These are phyloP conservation scores for Anseranas semipalmata DNA, from an alignment of 2,113 vertebrate genomes.

Conservation along the genomic window DNA sequence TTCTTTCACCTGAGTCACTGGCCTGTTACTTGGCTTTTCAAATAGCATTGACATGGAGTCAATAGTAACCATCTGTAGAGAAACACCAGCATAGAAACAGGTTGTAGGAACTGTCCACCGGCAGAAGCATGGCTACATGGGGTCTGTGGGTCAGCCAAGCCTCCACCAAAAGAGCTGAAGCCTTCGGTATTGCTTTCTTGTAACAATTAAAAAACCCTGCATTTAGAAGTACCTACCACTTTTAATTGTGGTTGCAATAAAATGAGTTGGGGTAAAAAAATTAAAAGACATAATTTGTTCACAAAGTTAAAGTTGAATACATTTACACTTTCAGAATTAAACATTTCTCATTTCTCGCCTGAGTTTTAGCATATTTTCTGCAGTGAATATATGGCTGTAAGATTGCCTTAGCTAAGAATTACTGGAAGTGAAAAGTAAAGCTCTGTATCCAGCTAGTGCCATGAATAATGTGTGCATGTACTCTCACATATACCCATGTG, in stretches of 20 bases:
- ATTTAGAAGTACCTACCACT: not conserved
- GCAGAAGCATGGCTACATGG: not conserved
- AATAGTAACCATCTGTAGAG: not conserved
- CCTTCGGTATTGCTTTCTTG: not conserved
- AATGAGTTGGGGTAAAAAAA: not conserved
- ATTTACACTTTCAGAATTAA: conserved; percentile 44
- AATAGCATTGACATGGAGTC: not conserved
- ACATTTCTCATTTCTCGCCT: conserved; percentile 35
- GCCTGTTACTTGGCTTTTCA: not conserved
- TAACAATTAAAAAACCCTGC: not conserved
- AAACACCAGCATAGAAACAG: not conserved
- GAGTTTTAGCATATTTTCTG: conserved; percentile 6
- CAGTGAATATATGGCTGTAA: conserved; percentile 27
- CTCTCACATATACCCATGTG: conserved; percentile 39
- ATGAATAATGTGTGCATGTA: conserved; percentile 30
- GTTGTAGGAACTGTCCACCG: not conserved
- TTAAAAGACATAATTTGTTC: conserved; percentile 1
- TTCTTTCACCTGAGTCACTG: not conserved
- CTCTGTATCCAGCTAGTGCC: not conserved
- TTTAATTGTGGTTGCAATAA: not conserved
- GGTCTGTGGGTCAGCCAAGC: not conserved
- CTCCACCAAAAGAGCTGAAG: not conserved
- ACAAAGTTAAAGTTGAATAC: not conserved
- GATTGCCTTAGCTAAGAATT: conserved; percentile 14
- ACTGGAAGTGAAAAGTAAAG: not conserved